Conservation (phyloP, 2,113 vertebrate species). For the Psittacus erithacus region DNA sequence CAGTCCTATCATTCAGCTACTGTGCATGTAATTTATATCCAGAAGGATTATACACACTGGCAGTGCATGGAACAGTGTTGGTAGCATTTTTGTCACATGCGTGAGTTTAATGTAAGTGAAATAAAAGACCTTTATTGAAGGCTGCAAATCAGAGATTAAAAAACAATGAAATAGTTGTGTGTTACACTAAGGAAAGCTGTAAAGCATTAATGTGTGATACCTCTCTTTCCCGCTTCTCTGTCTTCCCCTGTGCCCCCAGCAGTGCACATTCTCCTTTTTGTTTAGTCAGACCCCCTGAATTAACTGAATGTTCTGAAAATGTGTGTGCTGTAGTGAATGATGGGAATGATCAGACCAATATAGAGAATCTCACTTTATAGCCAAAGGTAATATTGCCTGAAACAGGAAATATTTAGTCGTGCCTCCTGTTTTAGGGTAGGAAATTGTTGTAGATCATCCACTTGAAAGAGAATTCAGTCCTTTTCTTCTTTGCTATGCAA, state of each 20-base stretch:
- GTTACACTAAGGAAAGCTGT: background rate
- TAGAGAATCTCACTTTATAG: background rate
- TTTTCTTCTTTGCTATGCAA: background rate
- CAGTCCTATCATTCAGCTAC: background rate
- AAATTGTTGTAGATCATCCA: background rate
- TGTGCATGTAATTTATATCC: background rate
- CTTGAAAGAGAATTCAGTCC: background rate
- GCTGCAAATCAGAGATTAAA: background rate
- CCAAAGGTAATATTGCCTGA: background rate
- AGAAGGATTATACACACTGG: background rate
- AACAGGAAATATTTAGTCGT: background rate
- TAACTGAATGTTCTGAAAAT: background rate
- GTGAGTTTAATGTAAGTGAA: background rate
- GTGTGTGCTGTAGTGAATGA: background rate
- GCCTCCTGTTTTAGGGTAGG: background rate
- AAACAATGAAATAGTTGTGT: background rate
- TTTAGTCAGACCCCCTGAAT: background rate
- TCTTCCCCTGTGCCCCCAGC: background rate
- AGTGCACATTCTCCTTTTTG: conserved; percentile 18
- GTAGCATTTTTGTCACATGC: conserved; percentile 14
- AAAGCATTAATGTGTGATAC: background rate
- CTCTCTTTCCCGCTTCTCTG: background rate
- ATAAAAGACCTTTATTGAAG: background rate
- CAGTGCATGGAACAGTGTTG: background rate
- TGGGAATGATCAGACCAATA: conserved; percentile 13